phyloP scores from a whole-genome alignment of 2,113 vertebrate species.

The Antennarius striatus region DNA sequence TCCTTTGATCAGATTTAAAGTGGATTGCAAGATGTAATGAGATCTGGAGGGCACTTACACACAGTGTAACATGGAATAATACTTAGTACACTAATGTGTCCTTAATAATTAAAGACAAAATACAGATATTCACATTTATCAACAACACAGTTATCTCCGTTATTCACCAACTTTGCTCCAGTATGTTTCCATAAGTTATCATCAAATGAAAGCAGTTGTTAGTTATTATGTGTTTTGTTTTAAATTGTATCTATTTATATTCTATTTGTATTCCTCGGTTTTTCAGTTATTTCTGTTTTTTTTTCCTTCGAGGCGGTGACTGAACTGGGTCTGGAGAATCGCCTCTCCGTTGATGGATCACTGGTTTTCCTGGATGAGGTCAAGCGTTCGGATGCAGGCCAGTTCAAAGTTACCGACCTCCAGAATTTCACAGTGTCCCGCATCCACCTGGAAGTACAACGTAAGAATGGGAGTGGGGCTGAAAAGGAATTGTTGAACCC shows the following conservation, averaged over 20 bases:
- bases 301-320: constrained; percentile 27
- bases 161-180: no score
- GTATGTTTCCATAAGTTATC: no score
- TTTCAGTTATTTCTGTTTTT: constrained; percentile 1
- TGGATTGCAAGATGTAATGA: no score
- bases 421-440: constrained; percentile 68
- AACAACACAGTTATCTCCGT: no score
- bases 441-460: constrained; percentile 62
- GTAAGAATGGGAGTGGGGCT: constrained; percentile 50
- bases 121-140: no score
- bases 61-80: no score
- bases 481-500: not conserved
- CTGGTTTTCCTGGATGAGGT: constrained; percentile 67
- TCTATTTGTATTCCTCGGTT: not conserved
- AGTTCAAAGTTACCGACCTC: constrained; percentile 70
- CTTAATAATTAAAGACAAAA: no score
- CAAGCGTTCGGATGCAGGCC: constrained; percentile 64
- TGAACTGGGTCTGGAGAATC: constrained; percentile 59
- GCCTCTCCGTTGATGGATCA: constrained; percentile 69
- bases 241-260: no score
- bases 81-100: no score
- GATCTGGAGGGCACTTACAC: no score
- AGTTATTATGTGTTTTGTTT: not conserved
- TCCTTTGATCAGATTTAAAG: no score
- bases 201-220: no score